Percentiles rank a stretch among this genome's conserved stretches.
Evolutionary conservation across 2,113 vertebrate genomes (phyloP).

Genomic region (Acinonyx jubatus): DNA sequence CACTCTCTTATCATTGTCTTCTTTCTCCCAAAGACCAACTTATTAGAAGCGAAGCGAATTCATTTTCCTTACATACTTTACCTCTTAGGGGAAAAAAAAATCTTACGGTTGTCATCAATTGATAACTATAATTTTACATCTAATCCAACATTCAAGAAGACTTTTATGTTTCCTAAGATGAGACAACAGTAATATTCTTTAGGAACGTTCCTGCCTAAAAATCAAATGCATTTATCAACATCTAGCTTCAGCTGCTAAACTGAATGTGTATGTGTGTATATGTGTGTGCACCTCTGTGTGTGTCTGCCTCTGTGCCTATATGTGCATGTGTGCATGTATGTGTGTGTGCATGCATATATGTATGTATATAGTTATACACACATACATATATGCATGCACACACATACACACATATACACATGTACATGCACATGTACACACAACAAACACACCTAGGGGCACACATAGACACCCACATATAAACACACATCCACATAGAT

Average conservation of each 20-base stretch:
- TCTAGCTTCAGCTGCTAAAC: not conserved
- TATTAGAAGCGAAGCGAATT: not conserved
- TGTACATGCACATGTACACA: accelerated
- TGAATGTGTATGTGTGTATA: too few species aligned
- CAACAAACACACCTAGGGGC: not conserved
- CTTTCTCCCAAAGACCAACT: not conserved
- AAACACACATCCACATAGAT: not conserved
- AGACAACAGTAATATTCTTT: not conserved
- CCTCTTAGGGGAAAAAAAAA: not conserved
- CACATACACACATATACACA: too few species aligned
- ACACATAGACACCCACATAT: not conserved
- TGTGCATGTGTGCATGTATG: too few species aligned
- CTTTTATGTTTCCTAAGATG: not conserved
- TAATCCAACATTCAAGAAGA: not conserved
- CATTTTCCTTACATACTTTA: not conserved
- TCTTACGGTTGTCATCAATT: not conserved
- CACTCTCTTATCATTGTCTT: not conserved
- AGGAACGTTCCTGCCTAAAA: not conserved
- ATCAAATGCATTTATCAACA: not conserved
- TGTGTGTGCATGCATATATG: too few species aligned
- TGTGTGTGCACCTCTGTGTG: too few species aligned
- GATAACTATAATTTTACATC: not conserved
- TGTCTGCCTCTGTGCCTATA: too few species aligned
- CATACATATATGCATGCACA: accelerated
- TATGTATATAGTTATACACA: too few species aligned